Conservation (phyloP, 2,797 vertebrate species). For the Etheostoma nigrum region DNA sequence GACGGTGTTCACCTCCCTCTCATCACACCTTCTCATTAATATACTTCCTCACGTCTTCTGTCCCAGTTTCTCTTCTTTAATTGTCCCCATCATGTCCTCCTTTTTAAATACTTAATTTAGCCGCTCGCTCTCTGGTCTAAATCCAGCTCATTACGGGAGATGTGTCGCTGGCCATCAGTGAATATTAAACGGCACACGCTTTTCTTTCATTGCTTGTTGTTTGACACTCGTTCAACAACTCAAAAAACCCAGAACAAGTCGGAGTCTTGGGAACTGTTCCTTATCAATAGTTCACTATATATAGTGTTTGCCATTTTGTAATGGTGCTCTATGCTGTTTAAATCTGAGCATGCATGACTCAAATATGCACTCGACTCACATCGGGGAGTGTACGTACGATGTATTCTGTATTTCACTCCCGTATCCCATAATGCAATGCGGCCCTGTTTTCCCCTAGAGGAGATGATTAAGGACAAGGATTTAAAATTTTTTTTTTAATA, state of each 20-base stretch:
- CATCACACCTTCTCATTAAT: not conserved
- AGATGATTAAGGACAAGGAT: too few species aligned
- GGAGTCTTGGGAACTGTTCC: too few species aligned
- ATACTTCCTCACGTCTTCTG: constrained; percentile 7
- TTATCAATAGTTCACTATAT: too few species aligned
- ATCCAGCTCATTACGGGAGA: constrained; percentile 20
- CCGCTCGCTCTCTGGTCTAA: constrained; percentile 23
- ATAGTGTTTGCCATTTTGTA: too few species aligned
- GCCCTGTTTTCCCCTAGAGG: too few species aligned
- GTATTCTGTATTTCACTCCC: too few species aligned
- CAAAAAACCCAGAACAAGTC: not conserved
- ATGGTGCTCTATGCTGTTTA: too few species aligned
- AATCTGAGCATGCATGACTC: too few species aligned
- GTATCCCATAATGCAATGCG: too few species aligned
- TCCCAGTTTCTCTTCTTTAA: constrained; percentile 55
- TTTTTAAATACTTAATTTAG: constrained; percentile 53
- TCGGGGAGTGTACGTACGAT: too few species aligned
- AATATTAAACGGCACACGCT: not conserved
- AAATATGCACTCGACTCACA: too few species aligned
- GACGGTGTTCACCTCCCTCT: not conserved
- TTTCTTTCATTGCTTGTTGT: not conserved
- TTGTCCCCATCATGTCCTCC: constrained; percentile 31
- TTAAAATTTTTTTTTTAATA: too few species aligned
- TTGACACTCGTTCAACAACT: not conserved
- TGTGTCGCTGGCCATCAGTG: not conserved